A percentile compares a stretch with the other conserved stretches of the same genome.
phyloP scores from a whole-genome alignment of 2,113 vertebrate genomes.

The Diadophis punctatus region DNA sequence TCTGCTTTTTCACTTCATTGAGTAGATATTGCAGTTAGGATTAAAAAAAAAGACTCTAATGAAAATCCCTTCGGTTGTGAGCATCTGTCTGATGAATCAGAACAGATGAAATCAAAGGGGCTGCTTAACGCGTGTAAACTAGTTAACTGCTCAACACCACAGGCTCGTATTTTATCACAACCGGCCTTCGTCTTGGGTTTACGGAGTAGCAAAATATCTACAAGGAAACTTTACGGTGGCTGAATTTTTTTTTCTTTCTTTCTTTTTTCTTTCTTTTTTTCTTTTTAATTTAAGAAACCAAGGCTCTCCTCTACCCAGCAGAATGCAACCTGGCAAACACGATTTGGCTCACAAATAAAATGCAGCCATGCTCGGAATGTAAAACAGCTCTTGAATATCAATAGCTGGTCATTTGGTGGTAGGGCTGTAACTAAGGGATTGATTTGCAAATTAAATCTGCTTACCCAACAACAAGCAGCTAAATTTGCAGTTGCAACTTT shows the following conservation, averaged over 20 bases:
- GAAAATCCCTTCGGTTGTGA: not conserved
- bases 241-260: not conserved
- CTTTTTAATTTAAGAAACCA: not conserved
- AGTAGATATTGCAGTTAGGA: not conserved
- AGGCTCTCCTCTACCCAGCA: not conserved
- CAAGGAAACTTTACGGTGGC: not conserved
- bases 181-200: not conserved
- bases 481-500: slow-evolving; percentile 17
- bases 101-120: not conserved
- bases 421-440: slow-evolving; percentile 23
- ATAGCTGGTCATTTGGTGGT: slow-evolving; percentile 15
- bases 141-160: not conserved
- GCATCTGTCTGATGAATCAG: not conserved
- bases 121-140: not conserved
- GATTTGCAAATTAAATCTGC: slow-evolving; percentile 29
- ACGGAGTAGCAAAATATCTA: not conserved
- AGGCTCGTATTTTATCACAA: not conserved
- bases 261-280: not conserved
- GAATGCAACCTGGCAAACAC: not conserved
- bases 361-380: not conserved
- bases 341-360: not conserved
- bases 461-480: slow-evolving; percentile 4
- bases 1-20: not conserved
- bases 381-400: not conserved
- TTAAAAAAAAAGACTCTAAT: not conserved